Evolutionary conservation across 2,113 vertebrate species (phyloP), one percentile per base, ranked within the genome.

Genomic region (Serinus canaria): DNA sequence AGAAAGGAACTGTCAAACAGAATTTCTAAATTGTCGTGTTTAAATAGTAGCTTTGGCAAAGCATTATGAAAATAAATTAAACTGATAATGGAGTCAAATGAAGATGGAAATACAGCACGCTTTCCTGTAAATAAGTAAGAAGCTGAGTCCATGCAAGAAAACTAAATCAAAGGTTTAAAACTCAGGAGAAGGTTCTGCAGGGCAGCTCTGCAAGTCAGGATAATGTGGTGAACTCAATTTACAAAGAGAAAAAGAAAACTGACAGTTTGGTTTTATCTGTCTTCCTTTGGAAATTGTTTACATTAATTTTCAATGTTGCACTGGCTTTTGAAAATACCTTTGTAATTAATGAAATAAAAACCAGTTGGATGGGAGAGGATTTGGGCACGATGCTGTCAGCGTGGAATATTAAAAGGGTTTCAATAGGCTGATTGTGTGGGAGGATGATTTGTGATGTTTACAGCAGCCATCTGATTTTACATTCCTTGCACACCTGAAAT

Each of bases 31-130:
- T 93, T 81, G 55, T 94, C 43, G 4, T 81, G 60, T 19, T 80
- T 96, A 92, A 97, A 85, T 62, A 94, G 87, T 75, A 89, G 50
- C 82, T 92, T 95, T 92, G 83, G 50, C 60, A 55, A 94, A 79
- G 79, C 81, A 89, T 72, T 85, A 72, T 69, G 69, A 92, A 92
- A 94, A 89, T 79, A 73, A 90, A 93, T 94, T 92, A 94, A 91
- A 92, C 44, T 70, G 58, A 83, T 89, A 92, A 81, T 56, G 46
- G 82, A 92, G 52, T 91, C 64, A 89, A 91, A 88, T 83, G 47
- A 89, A 85, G 73, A 87, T 62, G 76, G n/a, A 94, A 93, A 77
- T 75, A 74, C 35, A 89, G 24, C 30, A 85, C 21, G 31, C 18
- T 47, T 82, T 87, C 81, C 43, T 72, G 44, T 85, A 83, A 68